These are phyloP conservation scores for Nyctalus aviator DNA, from an alignment of 2,797 vertebrate species.

Conservation along the genomic window DNA sequence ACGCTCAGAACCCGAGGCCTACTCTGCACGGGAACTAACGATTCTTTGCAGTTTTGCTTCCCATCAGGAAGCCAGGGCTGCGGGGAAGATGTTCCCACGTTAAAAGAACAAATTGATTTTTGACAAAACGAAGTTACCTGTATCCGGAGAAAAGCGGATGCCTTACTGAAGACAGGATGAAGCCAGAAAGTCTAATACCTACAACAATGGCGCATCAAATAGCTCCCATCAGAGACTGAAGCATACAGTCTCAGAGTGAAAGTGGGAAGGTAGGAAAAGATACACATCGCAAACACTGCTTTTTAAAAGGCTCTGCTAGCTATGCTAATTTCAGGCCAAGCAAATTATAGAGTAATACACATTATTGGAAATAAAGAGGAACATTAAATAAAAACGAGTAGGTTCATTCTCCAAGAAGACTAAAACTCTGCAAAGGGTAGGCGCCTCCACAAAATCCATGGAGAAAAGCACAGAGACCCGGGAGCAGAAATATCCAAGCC, in stretches of 20 bases:
- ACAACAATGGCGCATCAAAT: neutral
- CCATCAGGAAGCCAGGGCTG: slow-evolving; percentile 70
- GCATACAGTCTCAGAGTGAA: neutral
- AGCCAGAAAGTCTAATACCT: slow-evolving; percentile 32
- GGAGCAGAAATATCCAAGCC: neutral
- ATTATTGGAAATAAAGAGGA: neutral
- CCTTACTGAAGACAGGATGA: slow-evolving; percentile 44
- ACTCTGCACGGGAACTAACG: slow-evolving; percentile 72
- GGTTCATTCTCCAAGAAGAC: neutral
- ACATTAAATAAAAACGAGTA: neutral
- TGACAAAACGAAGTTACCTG: slow-evolving; percentile 71
- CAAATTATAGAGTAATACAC: neutral
- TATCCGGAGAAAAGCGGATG: slow-evolving; percentile 45
- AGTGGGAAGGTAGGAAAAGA: neutral
- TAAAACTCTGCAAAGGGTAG: neutral
- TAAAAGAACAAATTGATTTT: slow-evolving; percentile 77
- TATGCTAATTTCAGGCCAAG: neutral
- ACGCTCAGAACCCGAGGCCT: slow-evolving; percentile 57
- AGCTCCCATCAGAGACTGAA: neutral
- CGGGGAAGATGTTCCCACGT: slow-evolving; percentile 42
- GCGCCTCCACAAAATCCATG: neutral
- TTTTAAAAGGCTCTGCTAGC: neutral
- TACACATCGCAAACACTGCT: neutral
- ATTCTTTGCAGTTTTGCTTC: slow-evolving; percentile 66
- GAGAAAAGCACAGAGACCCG: neutral